Conservation (phyloP, 37 sponge, comb jelly and placozoan species). For the Hormiphora californensis region DNA sequence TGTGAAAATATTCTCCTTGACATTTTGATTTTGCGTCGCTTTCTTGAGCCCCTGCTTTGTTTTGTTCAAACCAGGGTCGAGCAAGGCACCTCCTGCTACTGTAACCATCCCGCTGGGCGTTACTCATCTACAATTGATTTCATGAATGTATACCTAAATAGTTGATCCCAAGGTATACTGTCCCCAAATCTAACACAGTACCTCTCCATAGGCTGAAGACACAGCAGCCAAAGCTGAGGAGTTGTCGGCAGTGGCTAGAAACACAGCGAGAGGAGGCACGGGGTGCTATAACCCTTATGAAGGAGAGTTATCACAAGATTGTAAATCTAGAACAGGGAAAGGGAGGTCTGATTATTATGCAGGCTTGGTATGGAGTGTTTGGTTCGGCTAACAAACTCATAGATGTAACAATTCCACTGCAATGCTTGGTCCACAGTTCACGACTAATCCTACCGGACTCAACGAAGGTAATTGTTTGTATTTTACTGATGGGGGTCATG, state of each 20-base stretch:
- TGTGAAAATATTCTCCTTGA: no score
- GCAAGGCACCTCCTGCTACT: no score
- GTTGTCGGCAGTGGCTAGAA: slow-evolving; percentile 56
- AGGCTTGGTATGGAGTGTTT: slow-evolving; percentile 85
- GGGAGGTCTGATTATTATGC: slow-evolving; percentile 74
- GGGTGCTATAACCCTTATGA: slow-evolving; percentile 84
- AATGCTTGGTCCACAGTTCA: slow-evolving; percentile 86
- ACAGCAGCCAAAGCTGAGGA: slow-evolving; percentile 56
- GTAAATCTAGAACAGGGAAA: slow-evolving; percentile 62
- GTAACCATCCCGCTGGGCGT: no score
- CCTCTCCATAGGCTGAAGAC: slow-evolving; percentile 61
- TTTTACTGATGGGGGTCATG: not conserved
- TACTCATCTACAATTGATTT: no score
- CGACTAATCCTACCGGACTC: slow-evolving; percentile 70
- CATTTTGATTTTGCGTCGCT: no score
- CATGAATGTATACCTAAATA: no score
- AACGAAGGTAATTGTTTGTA: slow-evolving; percentile 56
- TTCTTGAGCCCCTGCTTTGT: no score
- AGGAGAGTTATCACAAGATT: slow-evolving; percentile 69
- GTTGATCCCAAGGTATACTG: no score
- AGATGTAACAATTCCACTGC: slow-evolving; percentile 82
- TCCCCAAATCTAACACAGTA: no score
- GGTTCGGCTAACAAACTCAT: slow-evolving; percentile 62
- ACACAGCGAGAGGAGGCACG: slow-evolving; percentile 68
- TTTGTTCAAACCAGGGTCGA: no score